Evolutionary conservation across 2,113 vertebrate species (phyloP), one percentile per base, ranked within the genome.

Genomic region (Gasterosteus nipponicus): DNA sequence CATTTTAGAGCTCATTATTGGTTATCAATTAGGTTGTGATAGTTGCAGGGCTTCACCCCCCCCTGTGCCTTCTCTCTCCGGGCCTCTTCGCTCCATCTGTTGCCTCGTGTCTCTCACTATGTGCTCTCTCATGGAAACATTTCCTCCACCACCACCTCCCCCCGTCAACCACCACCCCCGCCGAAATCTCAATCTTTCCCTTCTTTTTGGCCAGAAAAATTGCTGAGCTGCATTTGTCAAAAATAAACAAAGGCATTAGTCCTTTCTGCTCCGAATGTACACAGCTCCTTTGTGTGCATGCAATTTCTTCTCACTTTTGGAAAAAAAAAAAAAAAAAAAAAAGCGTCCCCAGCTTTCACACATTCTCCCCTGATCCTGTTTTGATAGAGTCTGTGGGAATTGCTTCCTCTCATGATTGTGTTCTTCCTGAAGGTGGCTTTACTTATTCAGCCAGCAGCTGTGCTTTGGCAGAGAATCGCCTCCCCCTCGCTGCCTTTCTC

Each of bases 51-150:
- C 59, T 67, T 73, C 70, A 54, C 62, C 62, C 58, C 49, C 73
- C 11, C 1, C 64, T 10, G 1, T 26, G 22, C 51, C 57, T 49
- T 4, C 54, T 31, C 77, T 71, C 70, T 62, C 31, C 54, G 70
- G 73, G 62, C 77, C 65, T 70, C 61, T 62, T 72, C 69, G 68
- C 76, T 87, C 85, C 91, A 92, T 89, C 92, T 93, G 91, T 79
- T 83, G 75, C 75, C 69, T 84, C 51, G 6, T 61, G 74, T 93
- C 88, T 90, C 67, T 89, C 90, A 87, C 73, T 76, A 35, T 70
- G 73, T 14, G 44, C 60, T 75, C 75, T 71, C 64, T 87, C 82
- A 66, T 69, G 60, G 70, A 85, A 72, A 81, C 75, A 74, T 73
- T 73, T 81, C 51, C 75, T 51, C 57, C 53, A 71, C 46, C 77